Base-by-base conservation (phyloP, 2,113 vertebrate genomes). In the Gasterosteus aculeatus region DNA sequence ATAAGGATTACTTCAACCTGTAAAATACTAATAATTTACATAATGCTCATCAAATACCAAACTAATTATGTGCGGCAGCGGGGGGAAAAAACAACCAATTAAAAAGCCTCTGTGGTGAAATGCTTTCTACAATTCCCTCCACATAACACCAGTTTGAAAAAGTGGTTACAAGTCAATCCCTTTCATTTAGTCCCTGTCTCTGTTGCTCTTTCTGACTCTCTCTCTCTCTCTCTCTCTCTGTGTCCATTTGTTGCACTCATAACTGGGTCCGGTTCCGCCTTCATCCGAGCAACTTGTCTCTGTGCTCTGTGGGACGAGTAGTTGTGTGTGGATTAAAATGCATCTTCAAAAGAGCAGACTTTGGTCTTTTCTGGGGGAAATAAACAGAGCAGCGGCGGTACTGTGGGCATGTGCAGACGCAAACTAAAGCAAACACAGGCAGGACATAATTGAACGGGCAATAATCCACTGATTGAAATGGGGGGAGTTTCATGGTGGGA, bases 301-400 rank as follows among this genome's bases (percentile, higher is more conserved):
- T 75, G 66, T 77, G 62, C 54, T 79, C 67, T 26, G 29, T 54
- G 69, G 74, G 58, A 66, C 64, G 79, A 75, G 81, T 66, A 58
- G 81, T 57, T 72, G 72, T 68, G 39, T 33, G 60, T 64, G 49
- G 47, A 80, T 88, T 84, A 81, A 88, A 88, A 85, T 69, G 49
- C 87, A 91, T 92, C 88, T 91, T 92, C 88, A 88, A 80, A 88
- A 72, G 80, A 85, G 68, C 87, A 89, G 86, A 80, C 74, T 82
- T 19, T 33, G 5, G 33, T 51, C 65, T 68, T 75, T 81, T 71
- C 75, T 69, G 69, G 54, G 60, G 70, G 26, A 71, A 83, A 80
- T 62, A 89, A 87, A 87, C 67, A 84, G 65, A 78, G 81, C 64
- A 14, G 3, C 63, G 7, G 53, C 49, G 18, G 51, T 78, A 72